phyloP scores from a whole-genome alignment of 2,797 vertebrate genomes.

The Platyrinchus mystaceus region DNA sequence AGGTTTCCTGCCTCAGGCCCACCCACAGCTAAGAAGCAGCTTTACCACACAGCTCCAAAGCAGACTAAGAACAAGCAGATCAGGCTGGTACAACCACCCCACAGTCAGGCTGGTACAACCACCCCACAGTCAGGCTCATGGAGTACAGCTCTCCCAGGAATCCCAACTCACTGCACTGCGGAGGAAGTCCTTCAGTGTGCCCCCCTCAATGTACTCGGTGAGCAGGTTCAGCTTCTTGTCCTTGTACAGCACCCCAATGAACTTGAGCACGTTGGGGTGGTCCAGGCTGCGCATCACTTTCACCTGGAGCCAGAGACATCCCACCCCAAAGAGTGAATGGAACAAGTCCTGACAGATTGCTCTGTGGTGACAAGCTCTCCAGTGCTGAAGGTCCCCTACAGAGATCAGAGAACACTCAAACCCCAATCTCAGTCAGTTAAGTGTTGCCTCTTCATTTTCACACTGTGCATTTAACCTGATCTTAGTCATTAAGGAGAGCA shows the following conservation, averaged over 20 bases:
- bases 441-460: not conserved
- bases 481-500: not conserved
- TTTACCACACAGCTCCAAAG: not conserved
- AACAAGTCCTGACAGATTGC: not conserved
- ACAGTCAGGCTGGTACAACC: not conserved
- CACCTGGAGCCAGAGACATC: constrained; percentile 76
- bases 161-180: constrained; percentile 82
- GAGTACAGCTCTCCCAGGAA: not conserved
- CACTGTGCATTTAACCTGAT: not conserved
- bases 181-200: constrained; percentile 92
- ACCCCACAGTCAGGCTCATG: not conserved
- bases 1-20: not conserved
- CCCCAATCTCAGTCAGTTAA: not conserved
- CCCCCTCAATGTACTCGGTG: constrained; percentile 92
- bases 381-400: not conserved
- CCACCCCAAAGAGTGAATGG: not conserved
- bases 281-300: constrained; percentile 96
- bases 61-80: not conserved
- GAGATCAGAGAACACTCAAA: not conserved
- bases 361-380: not conserved
- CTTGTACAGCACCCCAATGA: constrained; percentile 94
- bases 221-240: constrained; percentile 93
- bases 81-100: not conserved
- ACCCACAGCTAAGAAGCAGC: not conserved
- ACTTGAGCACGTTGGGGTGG: constrained; percentile 91